Evolutionary conservation across 2,797 vertebrate genomes (phyloP).

Genomic region (Trachurus trachurus): DNA sequence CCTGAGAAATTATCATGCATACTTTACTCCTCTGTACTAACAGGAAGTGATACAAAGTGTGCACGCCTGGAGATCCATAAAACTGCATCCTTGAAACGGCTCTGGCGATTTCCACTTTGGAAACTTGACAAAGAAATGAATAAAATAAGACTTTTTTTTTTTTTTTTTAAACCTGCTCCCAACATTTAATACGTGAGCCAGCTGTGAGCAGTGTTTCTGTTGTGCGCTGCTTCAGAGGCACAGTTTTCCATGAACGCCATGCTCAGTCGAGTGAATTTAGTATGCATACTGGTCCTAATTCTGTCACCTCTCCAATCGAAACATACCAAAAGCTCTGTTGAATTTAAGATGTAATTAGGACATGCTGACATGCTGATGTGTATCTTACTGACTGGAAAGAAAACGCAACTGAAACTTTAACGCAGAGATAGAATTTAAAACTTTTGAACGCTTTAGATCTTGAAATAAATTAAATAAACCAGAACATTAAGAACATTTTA

Average conservation of each 20-base stretch:
- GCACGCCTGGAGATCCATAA: not conserved
- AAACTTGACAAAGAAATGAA: not conserved
- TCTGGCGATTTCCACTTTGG: not conserved
- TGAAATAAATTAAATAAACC: not conserved
- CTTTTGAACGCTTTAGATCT: not conserved
- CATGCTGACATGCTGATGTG: not conserved
- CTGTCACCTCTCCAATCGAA: not conserved
- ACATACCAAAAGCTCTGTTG: not conserved
- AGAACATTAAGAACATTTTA: no score
- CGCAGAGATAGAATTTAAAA: not conserved
- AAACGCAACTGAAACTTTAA: not conserved
- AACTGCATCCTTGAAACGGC: not conserved
- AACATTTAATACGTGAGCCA: not conserved
- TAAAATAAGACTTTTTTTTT: no score
- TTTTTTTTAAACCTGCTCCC: not conserved
- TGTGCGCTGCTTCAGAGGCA: not conserved
- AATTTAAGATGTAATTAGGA: not conserved
- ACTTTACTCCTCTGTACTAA: not conserved
- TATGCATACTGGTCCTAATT: not conserved
- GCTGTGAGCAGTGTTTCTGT: not conserved
- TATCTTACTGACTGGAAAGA: not conserved
- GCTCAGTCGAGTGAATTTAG: not conserved
- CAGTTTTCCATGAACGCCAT: not conserved
- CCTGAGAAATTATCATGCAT: not conserved
- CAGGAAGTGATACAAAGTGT: slow-evolving; percentile 8